Evolutionary conservation across 2,113 vertebrate species (phyloP), one percentile per base, ranked within the genome.

Genomic region (Equus quagga): DNA sequence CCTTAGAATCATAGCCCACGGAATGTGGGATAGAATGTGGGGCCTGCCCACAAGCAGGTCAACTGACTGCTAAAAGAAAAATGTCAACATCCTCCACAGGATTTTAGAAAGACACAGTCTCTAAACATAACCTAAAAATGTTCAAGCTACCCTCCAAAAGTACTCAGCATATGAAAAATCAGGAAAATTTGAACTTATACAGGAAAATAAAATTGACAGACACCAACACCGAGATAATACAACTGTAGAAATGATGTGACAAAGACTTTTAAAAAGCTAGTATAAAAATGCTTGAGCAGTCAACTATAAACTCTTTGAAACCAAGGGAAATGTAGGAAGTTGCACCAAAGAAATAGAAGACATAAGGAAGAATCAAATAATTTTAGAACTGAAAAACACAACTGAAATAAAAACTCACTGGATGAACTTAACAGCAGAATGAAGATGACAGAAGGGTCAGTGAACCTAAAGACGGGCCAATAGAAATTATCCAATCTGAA

Each of bases 241-340:
- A 79, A 46, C 49, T 51, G 54, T 14, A 69, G 44, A 33, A 89
- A 90, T 89, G 75, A 87, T 73, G 44, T 80, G 31, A 87, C 31
- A 73, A 94, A 79, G n/a, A n/a, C 62, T 51, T 84, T n/a, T 78
- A 5, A 83, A 94, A 84, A 93, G 70, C 33, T 72, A 49, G 64
- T 24, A n/a, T 67, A 67, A 79, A 93, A 82, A 46, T 84, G 12
- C 33, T 69, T 75, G 11, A 70, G 56, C 58, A 93, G 87, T 31
- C 46, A 76, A 28, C 65, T 78, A 62, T 54, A 83, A 70, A 78
- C 19, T 78, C 54, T 69, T 81, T 60, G 21, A 95, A 91, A 91
- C 46, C 64, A 15, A 92, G 60, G 33, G 8, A 78, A 94, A 94
- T 60, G 65, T 3, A 46, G 31, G 23, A 51, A 36, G 3, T 73